Base-by-base conservation (phyloP, 2,888 invertebrate genomes). In the Cepaea hortensis region DNA sequence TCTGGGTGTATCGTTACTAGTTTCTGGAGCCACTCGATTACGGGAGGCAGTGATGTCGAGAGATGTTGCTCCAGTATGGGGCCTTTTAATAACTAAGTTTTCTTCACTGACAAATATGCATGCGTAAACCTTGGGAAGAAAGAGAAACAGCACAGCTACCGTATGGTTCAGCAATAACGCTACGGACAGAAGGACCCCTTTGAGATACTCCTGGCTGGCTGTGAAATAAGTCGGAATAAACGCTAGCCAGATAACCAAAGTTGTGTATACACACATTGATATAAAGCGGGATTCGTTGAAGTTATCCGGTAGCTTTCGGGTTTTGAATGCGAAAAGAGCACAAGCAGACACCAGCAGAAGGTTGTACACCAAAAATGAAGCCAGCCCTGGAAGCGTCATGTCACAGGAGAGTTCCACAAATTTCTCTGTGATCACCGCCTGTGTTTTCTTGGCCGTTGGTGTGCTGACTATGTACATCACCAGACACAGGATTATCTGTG, bases 231-330 rank as follows among this genome's bases (percentile, higher is more conserved):
- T 89, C 35, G 92, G 91, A 48, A 93, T 87, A 89, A 92, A 92
- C 68, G 91, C 91, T n/a, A 91, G 73, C 91, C 92, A 92, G 72
- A 93, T 90, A 73, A 92, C 88, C 50, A 92, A 85, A 6, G 92
- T 91, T n/a, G 92, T 92, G 90, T 90, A 92, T 20, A 92, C 92
- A 80, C 91, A 92, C 89, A 92, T 90, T n/a, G 91, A 88, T 83
- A 92, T 93, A 88, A 91, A 92, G 3, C 91, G 90, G 2, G 92
- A 91, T 89, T 93, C 93, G 89, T 93, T 93, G 90, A 91, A 93
- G 83, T 92, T 93, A 86, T 92, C 92, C 20, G 93, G 93, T 15
- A 92, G 89, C 84, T 91, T 92, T 65, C 93, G 85, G 35, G 92
- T 91, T 85, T 92, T 93, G 88, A 93, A 93, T 65, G 93, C 93